phyloP scores from a whole-genome alignment of 1,140 invertebrate genomes.

The Pentalonia nigronervosa region DNA sequence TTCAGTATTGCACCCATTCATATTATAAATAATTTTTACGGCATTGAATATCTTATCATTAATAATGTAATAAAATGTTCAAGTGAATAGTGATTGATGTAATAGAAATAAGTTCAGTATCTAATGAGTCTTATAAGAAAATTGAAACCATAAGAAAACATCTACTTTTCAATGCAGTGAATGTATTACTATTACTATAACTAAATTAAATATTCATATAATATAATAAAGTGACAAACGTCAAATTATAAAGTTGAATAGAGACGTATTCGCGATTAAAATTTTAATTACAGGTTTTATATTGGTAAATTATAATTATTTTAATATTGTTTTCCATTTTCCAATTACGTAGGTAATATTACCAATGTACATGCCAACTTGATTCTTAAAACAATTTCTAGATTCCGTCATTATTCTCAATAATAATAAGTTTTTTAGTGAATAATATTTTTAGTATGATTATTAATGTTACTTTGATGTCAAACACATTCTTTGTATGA shows the following conservation, averaged over 20 bases:
- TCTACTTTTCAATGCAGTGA: background rate
- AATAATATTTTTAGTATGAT: too few species aligned
- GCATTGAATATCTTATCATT: background rate
- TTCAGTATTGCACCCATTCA: background rate
- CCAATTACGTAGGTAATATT: too few species aligned
- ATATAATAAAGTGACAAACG: background rate
- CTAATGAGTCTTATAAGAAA: background rate
- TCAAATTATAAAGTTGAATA: background rate
- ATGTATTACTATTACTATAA: background rate
- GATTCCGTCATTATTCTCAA: too few species aligned
- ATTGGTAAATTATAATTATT: background rate
- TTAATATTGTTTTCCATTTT: too few species aligned
- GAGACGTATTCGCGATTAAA: background rate
- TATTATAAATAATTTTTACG: background rate
- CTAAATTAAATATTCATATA: background rate
- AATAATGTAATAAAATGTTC: background rate
- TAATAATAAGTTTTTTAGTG: too few species aligned
- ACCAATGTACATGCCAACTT: too few species aligned
- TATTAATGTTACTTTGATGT: too few species aligned
- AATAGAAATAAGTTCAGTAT: background rate
- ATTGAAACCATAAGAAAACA: background rate
- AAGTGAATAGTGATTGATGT: background rate
- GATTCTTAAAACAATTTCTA: too few species aligned
- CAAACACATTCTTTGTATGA: too few species aligned
- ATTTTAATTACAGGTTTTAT: background rate